phyloP scores from a whole-genome alignment of 2,113 vertebrate genomes.

The Nyctereutes procyonoides region DNA sequence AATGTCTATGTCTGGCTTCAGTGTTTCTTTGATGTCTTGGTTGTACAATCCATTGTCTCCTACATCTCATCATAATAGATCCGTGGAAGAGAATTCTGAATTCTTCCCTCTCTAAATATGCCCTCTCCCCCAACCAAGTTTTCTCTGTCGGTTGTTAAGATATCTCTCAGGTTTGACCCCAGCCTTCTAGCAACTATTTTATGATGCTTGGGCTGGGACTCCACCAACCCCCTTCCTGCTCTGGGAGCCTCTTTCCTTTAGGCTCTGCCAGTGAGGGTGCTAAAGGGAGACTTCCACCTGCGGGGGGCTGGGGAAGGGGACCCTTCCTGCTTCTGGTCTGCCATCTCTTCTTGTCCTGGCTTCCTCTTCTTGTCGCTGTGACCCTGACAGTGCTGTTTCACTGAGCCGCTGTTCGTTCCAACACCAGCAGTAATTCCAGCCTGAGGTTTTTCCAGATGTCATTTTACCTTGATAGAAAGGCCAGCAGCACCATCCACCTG shows the following conservation, averaged over 20 bases:
- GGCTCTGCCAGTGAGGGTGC: not conserved
- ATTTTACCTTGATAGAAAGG: not conserved
- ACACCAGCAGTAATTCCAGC: not conserved
- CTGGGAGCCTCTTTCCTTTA: not conserved
- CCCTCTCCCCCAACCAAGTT: not conserved
- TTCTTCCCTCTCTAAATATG: not conserved
- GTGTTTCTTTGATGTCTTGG: not conserved
- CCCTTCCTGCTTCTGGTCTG: not conserved
- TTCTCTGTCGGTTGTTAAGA: not conserved
- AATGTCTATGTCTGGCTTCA: not conserved
- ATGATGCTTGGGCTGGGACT: not conserved
- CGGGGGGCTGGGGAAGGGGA: not conserved
- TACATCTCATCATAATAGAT: not conserved
- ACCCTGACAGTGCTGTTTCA: not conserved
- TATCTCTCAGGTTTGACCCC: not conserved
- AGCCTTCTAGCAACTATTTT: not conserved
- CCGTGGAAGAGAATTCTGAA: not conserved
- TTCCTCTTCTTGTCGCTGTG: not conserved
- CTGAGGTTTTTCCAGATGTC: not conserved
- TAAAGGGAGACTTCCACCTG: not conserved
- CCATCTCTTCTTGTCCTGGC: not conserved
- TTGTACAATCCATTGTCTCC: not conserved
- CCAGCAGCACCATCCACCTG: too few relatives aligned
- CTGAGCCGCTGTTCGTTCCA: not conserved
- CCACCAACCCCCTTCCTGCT: not conserved